Evolutionary conservation across 2,113 vertebrate species (phyloP).

Genomic region (Eulemur macaco): DNA sequence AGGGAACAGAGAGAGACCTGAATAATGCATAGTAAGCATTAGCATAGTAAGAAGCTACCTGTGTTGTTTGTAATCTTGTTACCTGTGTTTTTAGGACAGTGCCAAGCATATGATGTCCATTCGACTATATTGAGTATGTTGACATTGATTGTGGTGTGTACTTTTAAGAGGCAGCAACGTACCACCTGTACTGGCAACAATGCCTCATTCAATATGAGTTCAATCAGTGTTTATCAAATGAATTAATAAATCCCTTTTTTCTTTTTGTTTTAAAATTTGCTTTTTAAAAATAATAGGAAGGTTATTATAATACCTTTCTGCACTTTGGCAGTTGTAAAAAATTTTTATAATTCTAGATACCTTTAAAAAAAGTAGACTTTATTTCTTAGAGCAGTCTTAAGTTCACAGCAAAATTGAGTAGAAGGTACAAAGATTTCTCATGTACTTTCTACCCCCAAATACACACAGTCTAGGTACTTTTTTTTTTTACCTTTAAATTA

Average conservation of each 20-base stretch:
- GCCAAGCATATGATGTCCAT: too few relatives aligned
- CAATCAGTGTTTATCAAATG: neutral
- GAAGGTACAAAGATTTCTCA: neutral
- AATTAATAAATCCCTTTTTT: neutral
- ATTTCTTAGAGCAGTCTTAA: neutral
- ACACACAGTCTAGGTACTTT: neutral
- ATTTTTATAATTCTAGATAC: neutral
- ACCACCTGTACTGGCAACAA: neutral
- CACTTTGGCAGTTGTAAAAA: neutral
- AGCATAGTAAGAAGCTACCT: neutral
- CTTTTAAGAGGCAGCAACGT: neutral
- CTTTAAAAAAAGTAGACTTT: too few relatives aligned
- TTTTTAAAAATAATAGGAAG: neutral
- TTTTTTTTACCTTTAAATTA: neutral
- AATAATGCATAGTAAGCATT: neutral
- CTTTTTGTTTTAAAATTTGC: neutral
- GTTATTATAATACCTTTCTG: neutral
- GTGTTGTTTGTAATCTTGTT: neutral
- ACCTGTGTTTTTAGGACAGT: neutral
- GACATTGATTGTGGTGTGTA: neutral
- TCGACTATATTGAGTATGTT: neutral
- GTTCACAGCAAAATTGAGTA: neutral
- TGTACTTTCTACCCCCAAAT: neutral
- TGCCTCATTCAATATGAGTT: neutral
- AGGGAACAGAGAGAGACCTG: neutral